These are phyloP conservation scores for Dasysyrphus tricinctus DNA, from an alignment of 2,888 invertebrate species.

Conservation along the genomic window DNA sequence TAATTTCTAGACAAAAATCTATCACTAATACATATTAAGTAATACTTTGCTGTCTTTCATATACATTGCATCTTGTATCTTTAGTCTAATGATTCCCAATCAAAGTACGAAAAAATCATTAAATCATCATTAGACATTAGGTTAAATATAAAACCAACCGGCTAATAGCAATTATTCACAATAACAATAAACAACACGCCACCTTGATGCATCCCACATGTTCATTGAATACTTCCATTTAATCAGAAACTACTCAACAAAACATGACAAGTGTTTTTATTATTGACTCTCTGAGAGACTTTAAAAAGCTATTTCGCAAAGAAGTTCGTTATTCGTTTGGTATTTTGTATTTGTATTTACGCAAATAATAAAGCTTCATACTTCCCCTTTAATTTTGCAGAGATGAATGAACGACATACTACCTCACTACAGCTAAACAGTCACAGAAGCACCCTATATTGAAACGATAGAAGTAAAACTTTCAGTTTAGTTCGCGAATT, in stretches of 20 bases:
- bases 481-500: slow-evolving; percentile 72
- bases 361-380: slow-evolving; percentile 31
- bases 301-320: not conserved
- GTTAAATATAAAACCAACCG: not conserved
- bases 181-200: slow-evolving; percentile 44
- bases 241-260: not conserved
- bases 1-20: not conserved
- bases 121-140: not conserved
- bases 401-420: slow-evolving; percentile 28
- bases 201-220: slow-evolving; percentile 33
- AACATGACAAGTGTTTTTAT: not conserved
- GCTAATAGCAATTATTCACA: slow-evolving; percentile 7
- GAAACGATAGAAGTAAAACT: slow-evolving; percentile 52
- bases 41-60: not conserved
- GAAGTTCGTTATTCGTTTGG: not conserved
- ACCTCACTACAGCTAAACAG: not conserved
- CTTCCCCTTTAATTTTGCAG: slow-evolving; percentile 37
- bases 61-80: not conserved
- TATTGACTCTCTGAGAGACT: slow-evolving; percentile 10
- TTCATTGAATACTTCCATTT: slow-evolving; percentile 23
- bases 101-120: not conserved
- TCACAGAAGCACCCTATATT: slow-evolving; percentile 24
- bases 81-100: not conserved
- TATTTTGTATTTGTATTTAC: not conserved
- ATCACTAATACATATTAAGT: no score